Percentiles rank a stretch among this genome's conserved stretches.
phyloP scores from a whole-genome alignment of 92 coral and sea anemone genomes.

The Porites divaricata region DNA sequence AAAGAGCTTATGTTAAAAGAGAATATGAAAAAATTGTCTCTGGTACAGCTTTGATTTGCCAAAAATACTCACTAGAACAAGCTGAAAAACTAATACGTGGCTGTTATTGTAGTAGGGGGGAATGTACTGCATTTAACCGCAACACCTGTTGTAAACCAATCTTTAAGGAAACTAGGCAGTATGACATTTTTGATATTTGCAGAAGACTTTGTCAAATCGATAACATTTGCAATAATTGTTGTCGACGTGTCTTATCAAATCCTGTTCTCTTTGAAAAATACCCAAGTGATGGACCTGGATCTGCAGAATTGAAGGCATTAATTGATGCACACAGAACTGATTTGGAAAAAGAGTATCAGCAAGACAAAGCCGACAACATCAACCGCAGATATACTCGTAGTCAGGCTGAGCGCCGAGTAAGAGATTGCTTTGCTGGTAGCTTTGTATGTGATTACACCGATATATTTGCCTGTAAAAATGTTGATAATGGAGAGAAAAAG shows the following conservation, averaged over 20 bases:
- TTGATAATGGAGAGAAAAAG: neutral
- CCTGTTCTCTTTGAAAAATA: neutral
- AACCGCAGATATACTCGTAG: neutral
- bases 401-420: neutral
- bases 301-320: neutral
- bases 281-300: neutral
- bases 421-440: neutral
- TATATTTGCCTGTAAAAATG: neutral
- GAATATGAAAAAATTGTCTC: too few species aligned
- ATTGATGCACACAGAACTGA: neutral
- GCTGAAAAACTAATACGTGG: neutral
- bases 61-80: neutral
- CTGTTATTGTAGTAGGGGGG: neutral
- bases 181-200: neutral
- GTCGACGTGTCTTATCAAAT: too few species aligned
- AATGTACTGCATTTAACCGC: too few species aligned
- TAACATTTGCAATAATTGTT: rapidly evolving
- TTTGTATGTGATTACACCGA: neutral
- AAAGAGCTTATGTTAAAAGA: too few species aligned
- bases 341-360: neutral
- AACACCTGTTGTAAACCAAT: too few species aligned
- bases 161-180: too few species aligned
- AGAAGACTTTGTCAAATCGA: neutral
- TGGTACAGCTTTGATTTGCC: neutral
- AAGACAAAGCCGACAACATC: neutral